These are phyloP conservation scores for Mercenaria mercenaria DNA, from an alignment of 1,140 invertebrate species.

Conservation along the genomic window DNA sequence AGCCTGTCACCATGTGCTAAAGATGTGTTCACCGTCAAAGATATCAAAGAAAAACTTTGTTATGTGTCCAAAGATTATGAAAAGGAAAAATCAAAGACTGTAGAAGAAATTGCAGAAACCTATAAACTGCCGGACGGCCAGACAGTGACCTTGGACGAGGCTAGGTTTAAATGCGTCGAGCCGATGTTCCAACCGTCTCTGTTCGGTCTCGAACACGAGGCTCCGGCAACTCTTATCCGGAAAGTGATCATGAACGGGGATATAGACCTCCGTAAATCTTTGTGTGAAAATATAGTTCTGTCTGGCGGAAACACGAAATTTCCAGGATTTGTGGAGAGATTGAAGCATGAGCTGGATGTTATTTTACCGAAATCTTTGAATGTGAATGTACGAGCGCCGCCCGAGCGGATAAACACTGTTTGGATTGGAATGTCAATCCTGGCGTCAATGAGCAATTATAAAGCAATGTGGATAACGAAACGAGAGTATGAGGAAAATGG, in stretches of 20 bases:
- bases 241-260: conserved; percentile 88
- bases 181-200: conserved; percentile 91
- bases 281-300: conserved; percentile 30
- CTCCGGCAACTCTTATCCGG: conserved; percentile 89
- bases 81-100: conserved; percentile 89
- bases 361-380: conserved; percentile 35
- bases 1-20: conserved; percentile 91
- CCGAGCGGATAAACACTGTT: conserved; percentile 25
- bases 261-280: conserved; percentile 30
- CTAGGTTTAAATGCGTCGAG: conserved; percentile 84
- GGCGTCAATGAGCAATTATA: conserved; percentile 87
- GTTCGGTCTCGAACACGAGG: conserved; percentile 50
- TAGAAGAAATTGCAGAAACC: conserved; percentile 93
- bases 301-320: conserved; percentile 38
- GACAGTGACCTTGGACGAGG: conserved; percentile 93
- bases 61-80: conserved; percentile 87
- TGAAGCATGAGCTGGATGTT: conserved; percentile 29
- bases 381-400: conserved; percentile 58
- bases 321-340: background rate
- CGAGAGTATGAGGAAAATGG: conserved; percentile 95
- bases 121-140: conserved; percentile 58
- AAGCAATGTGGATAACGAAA: conserved; percentile 88
- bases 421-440: conserved; percentile 46
- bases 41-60: conserved; percentile 91
- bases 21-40: conserved; percentile 90